Evolutionary conservation across 1,140 invertebrate genomes (phyloP).

Genomic region (Cotesia typhae): DNA sequence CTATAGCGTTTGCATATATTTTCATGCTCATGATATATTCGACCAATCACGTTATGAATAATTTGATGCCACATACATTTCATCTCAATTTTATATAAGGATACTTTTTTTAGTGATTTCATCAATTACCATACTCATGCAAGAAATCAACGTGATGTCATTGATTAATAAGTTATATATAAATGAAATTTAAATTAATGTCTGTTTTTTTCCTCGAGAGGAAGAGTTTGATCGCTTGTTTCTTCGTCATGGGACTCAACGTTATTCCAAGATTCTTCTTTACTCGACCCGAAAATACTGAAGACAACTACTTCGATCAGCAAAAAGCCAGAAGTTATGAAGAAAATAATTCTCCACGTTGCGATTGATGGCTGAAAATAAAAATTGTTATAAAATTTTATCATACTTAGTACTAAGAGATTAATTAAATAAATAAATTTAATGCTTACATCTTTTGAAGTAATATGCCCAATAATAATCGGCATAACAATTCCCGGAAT

Average conservation of each 20-base stretch:
- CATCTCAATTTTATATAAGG: too few relatives aligned
- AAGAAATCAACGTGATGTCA: neutral
- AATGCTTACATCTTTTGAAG: slow-evolving; percentile 73
- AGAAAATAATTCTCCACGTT: slow-evolving; percentile 86
- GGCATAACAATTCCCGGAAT: slow-evolving; percentile 89
- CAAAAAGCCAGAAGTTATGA: slow-evolving; percentile 80
- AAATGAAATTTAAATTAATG: slow-evolving; percentile 7
- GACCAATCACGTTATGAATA: too few relatives aligned
- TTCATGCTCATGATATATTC: too few relatives aligned
- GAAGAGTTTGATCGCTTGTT: slow-evolving; percentile 50
- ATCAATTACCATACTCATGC: neutral
- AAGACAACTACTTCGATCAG: slow-evolving; percentile 79
- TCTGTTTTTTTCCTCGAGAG: slow-evolving; percentile 48
- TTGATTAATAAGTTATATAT: neutral
- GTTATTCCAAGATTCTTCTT: slow-evolving; percentile 85
- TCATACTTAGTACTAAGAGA: neutral
- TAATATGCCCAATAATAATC: slow-evolving; percentile 79
- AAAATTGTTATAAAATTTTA: neutral
- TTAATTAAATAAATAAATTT: neutral
- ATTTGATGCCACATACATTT: too few relatives aligned
- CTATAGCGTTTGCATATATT: too few relatives aligned
- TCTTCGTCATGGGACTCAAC: slow-evolving; percentile 40
- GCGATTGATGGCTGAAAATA: neutral
- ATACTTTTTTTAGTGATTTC: too few relatives aligned
- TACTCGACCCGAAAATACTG: slow-evolving; percentile 80